A percentile compares a stretch with the other conserved stretches of the same genome.
Evolutionary conservation across 2,797 vertebrate species (phyloP).

Genomic region (Pangasius sanitwongsei): DNA sequence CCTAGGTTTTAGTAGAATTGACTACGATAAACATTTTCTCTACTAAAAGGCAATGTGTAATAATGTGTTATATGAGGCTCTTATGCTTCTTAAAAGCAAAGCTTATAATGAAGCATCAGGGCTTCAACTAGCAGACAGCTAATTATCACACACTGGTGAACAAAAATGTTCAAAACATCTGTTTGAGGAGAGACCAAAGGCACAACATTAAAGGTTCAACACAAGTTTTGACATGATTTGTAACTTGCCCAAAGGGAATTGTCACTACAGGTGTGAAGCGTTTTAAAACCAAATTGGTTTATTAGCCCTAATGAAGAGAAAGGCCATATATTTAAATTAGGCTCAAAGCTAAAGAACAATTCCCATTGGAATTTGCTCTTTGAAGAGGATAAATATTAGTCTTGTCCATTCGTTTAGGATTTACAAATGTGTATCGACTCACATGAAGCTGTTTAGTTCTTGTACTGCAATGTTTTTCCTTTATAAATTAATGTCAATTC

Average conservation of each 20-base stretch:
- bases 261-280: slow-evolving; percentile 53
- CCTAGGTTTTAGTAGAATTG: not conserved
- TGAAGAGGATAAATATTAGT: slow-evolving; percentile 53
- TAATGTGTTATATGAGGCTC: not conserved
- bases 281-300: slow-evolving; percentile 57
- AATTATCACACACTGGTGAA: slow-evolving; percentile 3
- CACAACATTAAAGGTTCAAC: slow-evolving; percentile 40
- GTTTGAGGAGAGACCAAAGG: slow-evolving; percentile 44
- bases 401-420: slow-evolving; percentile 23
- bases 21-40: not conserved
- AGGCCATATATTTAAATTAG: slow-evolving; percentile 47
- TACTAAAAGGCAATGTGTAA: not conserved
- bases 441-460: not conserved
- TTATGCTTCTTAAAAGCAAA: not conserved
- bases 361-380: slow-evolving; percentile 53
- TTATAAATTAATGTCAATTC: not conserved
- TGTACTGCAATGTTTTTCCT: not conserved
- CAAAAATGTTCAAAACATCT: slow-evolving; percentile 47
- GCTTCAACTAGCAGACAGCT: not conserved
- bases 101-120: not conserved
- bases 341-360: slow-evolving; percentile 56
- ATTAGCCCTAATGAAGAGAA: slow-evolving; percentile 46
- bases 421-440: slow-evolving; percentile 7
- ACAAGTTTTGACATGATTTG: slow-evolving; percentile 40
- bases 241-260: slow-evolving; percentile 36